phyloP scores from a whole-genome alignment of 2,113 vertebrate genomes.

The Ptychochromis oligacanthus region DNA sequence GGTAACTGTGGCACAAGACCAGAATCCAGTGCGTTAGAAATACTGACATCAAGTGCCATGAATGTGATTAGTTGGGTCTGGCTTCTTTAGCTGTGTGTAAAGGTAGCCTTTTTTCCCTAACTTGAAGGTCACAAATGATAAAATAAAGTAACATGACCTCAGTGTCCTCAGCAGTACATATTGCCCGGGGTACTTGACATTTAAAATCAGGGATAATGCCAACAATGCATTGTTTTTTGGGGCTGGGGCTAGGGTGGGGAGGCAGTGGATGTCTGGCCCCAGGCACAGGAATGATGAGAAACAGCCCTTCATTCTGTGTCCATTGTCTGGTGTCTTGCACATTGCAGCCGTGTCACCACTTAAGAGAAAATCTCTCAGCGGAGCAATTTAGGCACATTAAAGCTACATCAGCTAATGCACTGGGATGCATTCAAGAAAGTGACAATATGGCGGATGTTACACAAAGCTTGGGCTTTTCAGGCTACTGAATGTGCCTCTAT shows the following conservation, averaged over 20 bases:
- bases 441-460: conserved; percentile 24
- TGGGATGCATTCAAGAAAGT: conserved; percentile 8
- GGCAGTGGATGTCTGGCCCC: not conserved
- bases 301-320: not conserved
- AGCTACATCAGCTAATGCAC: conserved; percentile 7
- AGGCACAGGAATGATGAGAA: not conserved
- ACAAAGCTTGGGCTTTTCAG: conserved; percentile 27
- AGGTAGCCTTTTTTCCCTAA: too few species aligned
- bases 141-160: conserved; percentile 11
- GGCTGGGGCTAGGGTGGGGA: not conserved
- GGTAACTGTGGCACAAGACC: too few species aligned
- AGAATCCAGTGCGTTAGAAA: too few species aligned
- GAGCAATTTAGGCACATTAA: conserved; percentile 3
- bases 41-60: too few species aligned
- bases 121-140: not conserved
- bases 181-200: conserved; percentile 24
- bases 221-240: conserved; percentile 29
- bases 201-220: conserved; percentile 24
- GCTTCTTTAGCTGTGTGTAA: too few species aligned
- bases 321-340: conserved; percentile 7
- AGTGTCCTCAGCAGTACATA: not conserved
- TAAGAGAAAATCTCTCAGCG: not conserved
- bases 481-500: conserved; percentile 16
- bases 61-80: too few species aligned
- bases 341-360: conserved; percentile 1